Evolutionary conservation across 2,888 invertebrate species (phyloP), one percentile per base, ranked within the genome.

Genomic region (Osmoderma eremita): DNA sequence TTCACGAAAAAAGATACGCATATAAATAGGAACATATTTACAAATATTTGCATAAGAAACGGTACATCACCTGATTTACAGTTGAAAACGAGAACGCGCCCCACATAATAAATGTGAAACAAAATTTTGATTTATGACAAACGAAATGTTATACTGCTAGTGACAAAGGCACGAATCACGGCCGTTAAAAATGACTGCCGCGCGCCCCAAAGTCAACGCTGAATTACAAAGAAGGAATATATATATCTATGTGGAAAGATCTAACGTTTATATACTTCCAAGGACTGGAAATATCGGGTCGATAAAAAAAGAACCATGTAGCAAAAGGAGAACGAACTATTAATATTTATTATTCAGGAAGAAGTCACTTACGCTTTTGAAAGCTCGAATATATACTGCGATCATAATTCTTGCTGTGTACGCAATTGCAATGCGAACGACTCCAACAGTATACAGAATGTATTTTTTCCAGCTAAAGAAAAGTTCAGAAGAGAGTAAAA

Each of bases 81-180:
- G 36, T 17, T 30, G 58, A 48, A 30, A 45, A 15, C 8, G n/a
- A 22, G 36, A 45, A 61, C 58, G 17, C 58, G 56, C n/a, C n/a
- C 12, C 58, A 45, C 58, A 61, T 61, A 61, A 61, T 45, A 61
- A 61, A 61, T 61, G 24, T 30, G 58, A 45, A 48, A 41, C 58
- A 61, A 63, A 63, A 63, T 51, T 63, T 63, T 63, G 63, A 63
- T 63, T 63, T 63, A 63, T 45, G 63, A 42, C 49, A 51, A 51
- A 45, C 51, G 63, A 51, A 63, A 63, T 51, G 42, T 51, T 53
- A 51, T 63, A 41, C 63, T 53, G 51, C 42, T 15, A 41, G 63
- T 63, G 63, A 63, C 63, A 63, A 63, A 63, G 63, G 63, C 51
- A 63, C 63, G 53, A 51, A 63, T 51, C 63, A 18, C 51, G 45